Evolutionary conservation across 1,140 invertebrate species (phyloP).

Genomic region (Drosophila novamexicana): DNA sequence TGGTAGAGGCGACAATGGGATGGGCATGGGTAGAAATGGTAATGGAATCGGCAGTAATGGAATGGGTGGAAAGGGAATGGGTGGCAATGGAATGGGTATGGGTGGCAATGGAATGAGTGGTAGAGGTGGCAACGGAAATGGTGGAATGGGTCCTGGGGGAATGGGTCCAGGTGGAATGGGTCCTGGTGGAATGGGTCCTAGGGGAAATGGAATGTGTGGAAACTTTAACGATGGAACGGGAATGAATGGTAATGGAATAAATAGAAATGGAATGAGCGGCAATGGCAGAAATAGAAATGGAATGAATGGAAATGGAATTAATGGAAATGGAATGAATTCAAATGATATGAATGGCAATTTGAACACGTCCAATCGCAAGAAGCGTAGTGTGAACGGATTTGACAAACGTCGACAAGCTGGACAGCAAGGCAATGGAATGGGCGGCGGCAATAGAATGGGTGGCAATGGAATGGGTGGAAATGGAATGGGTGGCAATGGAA

Average conservation of each 20-base stretch:
- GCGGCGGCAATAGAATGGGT: constrained; percentile 3
- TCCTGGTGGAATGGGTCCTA: constrained; percentile 6
- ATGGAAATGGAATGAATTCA: background rate
- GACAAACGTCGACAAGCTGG: background rate
- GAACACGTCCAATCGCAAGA: background rate
- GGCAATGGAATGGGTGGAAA: background rate
- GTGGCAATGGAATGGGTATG: background rate
- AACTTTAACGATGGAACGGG: background rate
- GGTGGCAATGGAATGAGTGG: background rate
- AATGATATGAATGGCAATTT: background rate
- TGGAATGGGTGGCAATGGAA: background rate
- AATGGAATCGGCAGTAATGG: background rate
- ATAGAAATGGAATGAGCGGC: background rate
- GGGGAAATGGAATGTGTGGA: constrained; percentile 10
- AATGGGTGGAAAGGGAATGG: background rate
- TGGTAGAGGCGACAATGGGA: constrained; percentile 7
- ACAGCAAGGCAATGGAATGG: constrained; percentile 12
- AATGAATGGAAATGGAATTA: background rate
- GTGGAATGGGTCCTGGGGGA: background rate
- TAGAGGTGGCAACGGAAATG: background rate
- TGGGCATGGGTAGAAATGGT: background rate
- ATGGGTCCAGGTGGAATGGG: constrained; percentile 15
- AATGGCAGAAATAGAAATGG: background rate
- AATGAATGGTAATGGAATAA: background rate
- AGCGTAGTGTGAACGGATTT: constrained; percentile 8